phyloP scores from a whole-genome alignment of 2,888 invertebrate genomes.

The Tridacna crocea region DNA sequence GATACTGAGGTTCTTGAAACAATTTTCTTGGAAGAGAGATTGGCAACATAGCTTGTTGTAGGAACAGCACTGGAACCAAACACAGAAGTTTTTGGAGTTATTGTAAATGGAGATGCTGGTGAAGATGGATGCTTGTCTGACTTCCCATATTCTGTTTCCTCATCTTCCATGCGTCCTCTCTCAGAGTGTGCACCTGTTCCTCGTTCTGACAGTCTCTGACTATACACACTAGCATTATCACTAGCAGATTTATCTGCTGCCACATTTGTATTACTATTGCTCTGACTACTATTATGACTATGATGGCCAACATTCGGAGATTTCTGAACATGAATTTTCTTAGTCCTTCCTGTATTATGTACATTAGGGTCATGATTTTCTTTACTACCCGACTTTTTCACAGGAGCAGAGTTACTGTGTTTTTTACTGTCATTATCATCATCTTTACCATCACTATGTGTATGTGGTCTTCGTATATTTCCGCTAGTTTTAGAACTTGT shows the following conservation, averaged over 20 bases:
- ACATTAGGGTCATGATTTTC: conserved; percentile 47
- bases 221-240: conserved; percentile 52
- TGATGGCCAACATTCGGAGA: conserved; percentile 44
- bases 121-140: conserved; percentile 36
- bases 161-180: conserved; percentile 20
- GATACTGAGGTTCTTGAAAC: conserved; percentile 78
- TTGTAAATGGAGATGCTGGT: conserved; percentile 46
- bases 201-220: conserved; percentile 39
- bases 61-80: conserved; percentile 64
- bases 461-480: conserved; percentile 63
- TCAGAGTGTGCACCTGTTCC: not conserved
- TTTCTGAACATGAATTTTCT: conserved; percentile 49
- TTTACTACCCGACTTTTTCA: conserved; percentile 59
- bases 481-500: conserved; percentile 38
- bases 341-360: conserved; percentile 31
- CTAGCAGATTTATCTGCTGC: conserved; percentile 37
- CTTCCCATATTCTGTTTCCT: conserved; percentile 28
- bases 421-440: conserved; percentile 39
- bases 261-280: conserved; percentile 54
- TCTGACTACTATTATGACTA: conserved; percentile 42
- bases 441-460: conserved; percentile 58
- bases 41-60: conserved; percentile 56
- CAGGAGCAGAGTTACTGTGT: conserved; percentile 64
- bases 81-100: conserved; percentile 63
- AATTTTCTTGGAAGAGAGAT: conserved; percentile 62